Percentiles rank a stretch among this genome's conserved stretches.
These are phyloP conservation scores for Zaprionus ghesquierei DNA, from an alignment of 1,140 invertebrate species.

Conservation along the genomic window DNA sequence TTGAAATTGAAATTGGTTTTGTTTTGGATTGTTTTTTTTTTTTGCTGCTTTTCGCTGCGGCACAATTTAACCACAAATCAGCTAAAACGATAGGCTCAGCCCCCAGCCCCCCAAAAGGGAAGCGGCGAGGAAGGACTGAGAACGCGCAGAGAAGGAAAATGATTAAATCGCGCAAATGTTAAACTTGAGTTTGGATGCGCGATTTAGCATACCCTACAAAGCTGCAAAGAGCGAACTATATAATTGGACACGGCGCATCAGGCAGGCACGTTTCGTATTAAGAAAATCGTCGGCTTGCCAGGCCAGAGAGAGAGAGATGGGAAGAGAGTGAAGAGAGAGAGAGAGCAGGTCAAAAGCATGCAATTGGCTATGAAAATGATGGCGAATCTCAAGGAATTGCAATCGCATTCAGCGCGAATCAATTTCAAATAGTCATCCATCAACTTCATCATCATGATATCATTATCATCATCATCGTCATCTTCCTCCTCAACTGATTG, in stretches of 20 bases:
- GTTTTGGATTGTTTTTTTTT: background rate
- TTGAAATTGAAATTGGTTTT: constrained; percentile 78
- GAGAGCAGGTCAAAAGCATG: constrained; percentile 47
- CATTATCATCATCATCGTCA: constrained; percentile 18
- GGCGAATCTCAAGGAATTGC: constrained; percentile 33
- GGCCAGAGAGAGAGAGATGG: background rate
- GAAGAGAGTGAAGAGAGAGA: background rate
- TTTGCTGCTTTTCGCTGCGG: constrained; percentile 45
- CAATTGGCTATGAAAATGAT: constrained; percentile 71
- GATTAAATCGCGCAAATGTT: constrained; percentile 45
- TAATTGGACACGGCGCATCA: constrained; percentile 76
- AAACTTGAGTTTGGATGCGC: constrained; percentile 32
- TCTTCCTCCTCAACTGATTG: constrained; percentile 48
- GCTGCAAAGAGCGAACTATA: constrained; percentile 72
- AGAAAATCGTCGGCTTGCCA: constrained; percentile 62
- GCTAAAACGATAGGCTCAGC: constrained; percentile 57
- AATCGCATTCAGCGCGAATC: constrained; percentile 72
- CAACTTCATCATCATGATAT: constrained; percentile 58
- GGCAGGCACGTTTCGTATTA: constrained; percentile 75
- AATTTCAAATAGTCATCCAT: constrained; percentile 77
- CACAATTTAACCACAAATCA: constrained; percentile 72
- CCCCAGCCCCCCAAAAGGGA: constrained; percentile 20
- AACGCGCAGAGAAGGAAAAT: constrained; percentile 39
- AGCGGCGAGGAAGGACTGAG: constrained; percentile 21
- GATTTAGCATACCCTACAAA: constrained; percentile 75